These are phyloP conservation scores for Musca domestica DNA, from an alignment of 1,140 invertebrate genomes.

Conservation along the genomic window DNA sequence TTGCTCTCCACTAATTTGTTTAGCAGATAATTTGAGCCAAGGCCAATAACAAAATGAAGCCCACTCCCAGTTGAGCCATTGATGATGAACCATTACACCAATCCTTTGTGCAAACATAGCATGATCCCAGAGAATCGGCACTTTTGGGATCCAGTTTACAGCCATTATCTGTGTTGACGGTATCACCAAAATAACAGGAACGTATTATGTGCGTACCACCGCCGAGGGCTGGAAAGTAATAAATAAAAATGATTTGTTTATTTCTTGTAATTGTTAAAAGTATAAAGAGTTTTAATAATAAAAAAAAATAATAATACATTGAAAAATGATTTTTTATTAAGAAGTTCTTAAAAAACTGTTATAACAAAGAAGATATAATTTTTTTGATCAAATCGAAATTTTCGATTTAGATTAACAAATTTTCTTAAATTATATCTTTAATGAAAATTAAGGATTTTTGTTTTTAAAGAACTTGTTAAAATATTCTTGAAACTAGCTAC, in stretches of 20 bases:
- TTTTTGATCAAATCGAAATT: no score
- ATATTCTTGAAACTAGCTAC: no score
- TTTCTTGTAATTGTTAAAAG: no score
- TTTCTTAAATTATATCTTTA: no score
- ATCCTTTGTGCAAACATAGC: slow-evolving; percentile 45
- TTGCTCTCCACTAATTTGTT: background rate
- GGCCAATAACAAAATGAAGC: slow-evolving; percentile 39
- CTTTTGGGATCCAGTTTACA: slow-evolving; percentile 38
- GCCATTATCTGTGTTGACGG: slow-evolving; percentile 33
- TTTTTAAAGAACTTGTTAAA: no score
- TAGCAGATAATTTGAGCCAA: slow-evolving; percentile 42
- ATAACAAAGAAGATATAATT: no score
- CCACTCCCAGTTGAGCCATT: slow-evolving; percentile 36
- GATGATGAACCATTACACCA: slow-evolving; percentile 43
- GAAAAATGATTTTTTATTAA: no score
- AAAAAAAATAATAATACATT: no score
- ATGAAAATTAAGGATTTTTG: no score
- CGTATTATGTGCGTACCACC: slow-evolving; percentile 36
- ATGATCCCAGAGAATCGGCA: slow-evolving; percentile 30
- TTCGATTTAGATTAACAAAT: no score
- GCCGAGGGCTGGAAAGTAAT: slow-evolving; percentile 28
- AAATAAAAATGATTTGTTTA: background rate
- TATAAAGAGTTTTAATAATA: no score
- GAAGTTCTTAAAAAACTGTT: no score
- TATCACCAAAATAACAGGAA: slow-evolving; percentile 42